These are phyloP conservation scores for Lepidurus apus DNA, from an alignment of 1,140 invertebrate genomes.

Conservation along the genomic window DNA sequence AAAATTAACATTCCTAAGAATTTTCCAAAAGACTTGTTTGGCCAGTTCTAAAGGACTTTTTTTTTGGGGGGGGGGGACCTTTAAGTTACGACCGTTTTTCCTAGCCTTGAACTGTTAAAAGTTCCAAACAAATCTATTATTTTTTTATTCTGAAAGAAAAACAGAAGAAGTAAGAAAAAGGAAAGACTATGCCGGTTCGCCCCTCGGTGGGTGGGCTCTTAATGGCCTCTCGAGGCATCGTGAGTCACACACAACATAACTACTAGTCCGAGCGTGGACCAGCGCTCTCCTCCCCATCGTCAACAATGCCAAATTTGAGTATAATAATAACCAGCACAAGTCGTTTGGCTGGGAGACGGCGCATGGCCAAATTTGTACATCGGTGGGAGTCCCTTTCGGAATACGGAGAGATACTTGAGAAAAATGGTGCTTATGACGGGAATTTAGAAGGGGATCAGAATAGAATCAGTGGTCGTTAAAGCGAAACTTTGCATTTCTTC, in stretches of 20 bases:
- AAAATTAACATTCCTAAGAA: no score
- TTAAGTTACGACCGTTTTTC: neutral
- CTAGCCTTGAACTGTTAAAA: neutral
- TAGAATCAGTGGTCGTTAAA: no score
- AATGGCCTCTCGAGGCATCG: conserved; percentile 13
- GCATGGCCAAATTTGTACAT: conserved; percentile 19
- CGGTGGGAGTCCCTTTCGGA: conserved; percentile 13
- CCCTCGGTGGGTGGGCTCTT: conserved; percentile 11
- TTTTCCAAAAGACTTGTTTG: neutral
- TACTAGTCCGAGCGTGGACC: conserved; percentile 17
- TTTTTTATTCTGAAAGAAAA: neutral
- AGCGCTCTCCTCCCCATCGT: conserved; percentile 11
- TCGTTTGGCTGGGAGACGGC: conserved; percentile 12
- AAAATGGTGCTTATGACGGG: neutral
- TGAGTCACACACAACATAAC: conserved; percentile 21
- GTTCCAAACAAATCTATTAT: no score
- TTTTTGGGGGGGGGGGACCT: neutral
- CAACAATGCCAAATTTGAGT: conserved; percentile 22
- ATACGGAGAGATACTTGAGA: neutral
- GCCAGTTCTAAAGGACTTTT: neutral
- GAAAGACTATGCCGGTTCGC: neutral
- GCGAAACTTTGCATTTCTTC: no score
- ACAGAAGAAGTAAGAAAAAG: neutral
- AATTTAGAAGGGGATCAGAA: no score
- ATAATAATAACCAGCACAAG: conserved; percentile 22